These are phyloP conservation scores for Corythoichthys intestinalis DNA, from an alignment of 2,113 vertebrate species.

Conservation along the genomic window DNA sequence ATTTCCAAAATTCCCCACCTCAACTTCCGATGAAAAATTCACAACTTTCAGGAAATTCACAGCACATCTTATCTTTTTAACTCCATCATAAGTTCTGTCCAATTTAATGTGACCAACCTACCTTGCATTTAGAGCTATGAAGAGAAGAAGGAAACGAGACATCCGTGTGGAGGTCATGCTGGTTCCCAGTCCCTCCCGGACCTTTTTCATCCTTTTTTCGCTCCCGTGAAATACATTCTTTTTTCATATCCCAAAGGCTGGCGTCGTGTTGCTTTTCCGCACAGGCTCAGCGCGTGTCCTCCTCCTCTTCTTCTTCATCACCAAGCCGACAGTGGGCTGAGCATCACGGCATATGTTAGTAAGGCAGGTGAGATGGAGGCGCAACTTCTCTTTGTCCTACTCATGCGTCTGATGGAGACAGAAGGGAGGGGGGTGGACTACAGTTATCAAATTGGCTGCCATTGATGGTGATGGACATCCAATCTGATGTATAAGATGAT, in stretches of 20 bases:
- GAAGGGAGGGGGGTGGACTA: too few species aligned
- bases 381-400: background rate
- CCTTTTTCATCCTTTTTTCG: constrained; percentile 31
- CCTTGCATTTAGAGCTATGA: constrained; percentile 81
- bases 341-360: background rate
- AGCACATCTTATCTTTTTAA: background rate
- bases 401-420: too few species aligned
- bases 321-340: background rate
- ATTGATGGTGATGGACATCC: too few species aligned
- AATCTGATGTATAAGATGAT: too few species aligned
- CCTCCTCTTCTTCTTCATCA: background rate
- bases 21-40: background rate
- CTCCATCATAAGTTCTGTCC: background rate
- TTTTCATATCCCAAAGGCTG: background rate
- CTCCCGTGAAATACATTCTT: background rate
- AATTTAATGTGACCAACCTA: constrained; percentile 67
- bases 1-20: background rate
- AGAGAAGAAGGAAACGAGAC: constrained; percentile 70
- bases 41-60: background rate
- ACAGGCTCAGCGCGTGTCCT: background rate
- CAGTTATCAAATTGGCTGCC: too few species aligned
- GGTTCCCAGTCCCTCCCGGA: background rate
- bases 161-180: constrained; percentile 79
- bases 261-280: background rate
- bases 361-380: background rate